phyloP scores from a whole-genome alignment of 2,888 invertebrate species.

The Cantharis rufa region DNA sequence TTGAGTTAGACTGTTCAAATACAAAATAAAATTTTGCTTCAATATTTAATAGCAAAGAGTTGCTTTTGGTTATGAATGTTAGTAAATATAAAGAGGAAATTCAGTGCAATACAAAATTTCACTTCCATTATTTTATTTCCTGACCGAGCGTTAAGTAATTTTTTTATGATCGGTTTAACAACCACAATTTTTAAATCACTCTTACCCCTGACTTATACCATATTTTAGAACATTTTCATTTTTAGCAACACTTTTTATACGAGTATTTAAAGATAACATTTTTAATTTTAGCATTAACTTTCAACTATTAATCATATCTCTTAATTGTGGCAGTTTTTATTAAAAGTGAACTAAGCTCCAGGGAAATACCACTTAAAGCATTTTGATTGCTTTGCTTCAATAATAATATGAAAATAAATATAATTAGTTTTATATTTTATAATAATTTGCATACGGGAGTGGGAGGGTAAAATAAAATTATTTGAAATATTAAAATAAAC shows the following conservation, averaged over 20 bases:
- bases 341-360: not conserved
- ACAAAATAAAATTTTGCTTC: not conserved
- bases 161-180: not conserved
- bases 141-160: not conserved
- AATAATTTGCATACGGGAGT: not conserved
- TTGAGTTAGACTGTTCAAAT: not conserved
- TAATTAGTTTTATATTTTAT: not conserved
- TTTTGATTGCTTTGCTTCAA: not conserved
- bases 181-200: not conserved
- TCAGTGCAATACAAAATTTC: not conserved
- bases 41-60: not conserved
- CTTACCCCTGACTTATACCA: not conserved
- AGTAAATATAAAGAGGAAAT: not conserved
- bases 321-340: not conserved
- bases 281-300: not conserved
- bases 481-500: not conserved
- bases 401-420: not conserved
- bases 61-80: not conserved
- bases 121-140: not conserved
- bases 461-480: not conserved
- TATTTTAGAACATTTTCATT: not conserved
- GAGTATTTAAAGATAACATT: not conserved
- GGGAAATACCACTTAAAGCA: not conserved
- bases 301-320: not conserved
- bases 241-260: not conserved